Conservation (phyloP, 2,113 vertebrate genomes). For the Anolis carolinensis region DNA sequence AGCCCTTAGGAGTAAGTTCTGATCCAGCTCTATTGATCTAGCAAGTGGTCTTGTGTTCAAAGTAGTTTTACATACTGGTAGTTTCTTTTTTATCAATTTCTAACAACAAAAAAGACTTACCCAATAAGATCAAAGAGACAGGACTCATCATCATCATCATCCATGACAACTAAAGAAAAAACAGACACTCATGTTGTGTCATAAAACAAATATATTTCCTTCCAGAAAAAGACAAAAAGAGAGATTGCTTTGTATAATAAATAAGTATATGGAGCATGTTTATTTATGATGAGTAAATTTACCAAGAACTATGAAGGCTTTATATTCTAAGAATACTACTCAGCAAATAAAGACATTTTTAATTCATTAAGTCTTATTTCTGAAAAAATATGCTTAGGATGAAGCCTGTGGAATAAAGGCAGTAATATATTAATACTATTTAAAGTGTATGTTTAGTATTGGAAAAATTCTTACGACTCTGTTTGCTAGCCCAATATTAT, state of each 20-base stretch:
- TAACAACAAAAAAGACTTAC: slow-evolving; percentile 77
- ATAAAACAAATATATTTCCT: neutral
- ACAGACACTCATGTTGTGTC: slow-evolving; percentile 44
- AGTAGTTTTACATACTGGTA: neutral
- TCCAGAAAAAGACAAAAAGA: slow-evolving; percentile 14
- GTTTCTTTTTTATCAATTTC: neutral
- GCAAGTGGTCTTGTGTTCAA: neutral
- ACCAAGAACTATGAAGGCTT: neutral
- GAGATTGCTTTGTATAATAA: neutral
- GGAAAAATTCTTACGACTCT: neutral
- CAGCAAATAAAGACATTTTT: neutral
- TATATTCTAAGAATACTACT: neutral
- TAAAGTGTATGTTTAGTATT: neutral
- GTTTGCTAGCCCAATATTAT: neutral
- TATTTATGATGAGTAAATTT: neutral
- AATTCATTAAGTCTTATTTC: neutral
- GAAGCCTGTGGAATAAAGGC: neutral
- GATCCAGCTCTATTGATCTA: neutral
- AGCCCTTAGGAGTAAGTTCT: neutral
- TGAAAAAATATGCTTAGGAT: neutral
- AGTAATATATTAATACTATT: neutral
- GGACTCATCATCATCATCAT: slow-evolving; percentile 96
- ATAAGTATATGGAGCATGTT: neutral
- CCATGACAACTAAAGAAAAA: slow-evolving; percentile 93
- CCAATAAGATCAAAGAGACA: slow-evolving; percentile 99